A percentile compares a stretch with the other conserved stretches of the same genome.
Evolutionary conservation across 2,888 invertebrate genomes (phyloP).

Genomic region (Dascillus cervinus): DNA sequence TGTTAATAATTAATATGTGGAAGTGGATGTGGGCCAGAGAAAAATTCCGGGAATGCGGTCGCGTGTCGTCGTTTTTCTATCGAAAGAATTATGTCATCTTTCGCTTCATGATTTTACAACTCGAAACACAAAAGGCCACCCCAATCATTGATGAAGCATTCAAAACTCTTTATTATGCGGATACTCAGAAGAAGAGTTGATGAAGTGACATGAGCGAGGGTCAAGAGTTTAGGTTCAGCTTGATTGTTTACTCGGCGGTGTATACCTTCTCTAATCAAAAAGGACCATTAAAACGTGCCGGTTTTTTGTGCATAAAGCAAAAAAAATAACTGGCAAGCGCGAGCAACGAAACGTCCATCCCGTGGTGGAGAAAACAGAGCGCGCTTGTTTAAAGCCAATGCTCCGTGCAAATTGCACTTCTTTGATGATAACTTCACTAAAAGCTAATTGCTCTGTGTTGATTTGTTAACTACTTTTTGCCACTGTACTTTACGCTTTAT

Average conservation of each 20-base stretch:
- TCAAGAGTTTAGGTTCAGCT: conserved; percentile 19
- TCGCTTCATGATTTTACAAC: conserved; percentile 9
- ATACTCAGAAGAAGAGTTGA: conserved; percentile 19
- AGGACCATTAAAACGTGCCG: conserved; percentile 9
- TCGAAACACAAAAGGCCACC: conserved; percentile 18
- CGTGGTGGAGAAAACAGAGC: conserved; percentile 26
- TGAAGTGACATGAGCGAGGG: conserved; percentile 24
- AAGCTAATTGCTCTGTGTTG: conserved; percentile 40
- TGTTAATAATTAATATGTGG: neutral
- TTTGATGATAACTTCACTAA: conserved; percentile 41
- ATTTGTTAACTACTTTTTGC: conserved; percentile 34
- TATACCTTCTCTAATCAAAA: conserved; percentile 11
- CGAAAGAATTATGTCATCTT: conserved; percentile 1
- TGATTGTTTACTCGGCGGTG: conserved; percentile 20
- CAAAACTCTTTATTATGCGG: conserved; percentile 20
- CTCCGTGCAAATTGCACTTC: conserved; percentile 42
- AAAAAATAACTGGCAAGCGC: conserved; percentile 28
- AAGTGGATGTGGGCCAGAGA: neutral
- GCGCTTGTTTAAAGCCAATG: conserved; percentile 37
- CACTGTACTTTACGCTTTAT: conserved; percentile 14
- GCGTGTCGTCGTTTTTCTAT: conserved; percentile 5
- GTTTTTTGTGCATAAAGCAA: conserved; percentile 16
- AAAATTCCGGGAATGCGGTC: conserved; percentile 7
- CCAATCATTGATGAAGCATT: conserved; percentile 23
- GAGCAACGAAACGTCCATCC: conserved; percentile 30